Conservation (phyloP, 2,113 vertebrate genomes). For the Platichthys stellatus region DNA sequence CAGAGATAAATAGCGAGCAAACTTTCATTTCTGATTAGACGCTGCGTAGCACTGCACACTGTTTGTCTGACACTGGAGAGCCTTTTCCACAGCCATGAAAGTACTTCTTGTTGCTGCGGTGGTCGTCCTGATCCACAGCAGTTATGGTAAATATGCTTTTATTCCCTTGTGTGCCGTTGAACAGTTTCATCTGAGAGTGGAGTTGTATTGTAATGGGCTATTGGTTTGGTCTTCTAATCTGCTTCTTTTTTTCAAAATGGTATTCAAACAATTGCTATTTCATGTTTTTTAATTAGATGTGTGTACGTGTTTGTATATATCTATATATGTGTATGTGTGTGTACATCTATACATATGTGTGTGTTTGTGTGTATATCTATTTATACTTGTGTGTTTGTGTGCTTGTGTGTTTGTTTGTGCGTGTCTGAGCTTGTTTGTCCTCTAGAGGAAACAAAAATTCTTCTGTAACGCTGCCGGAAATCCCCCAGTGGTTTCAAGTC, state of each 20-base stretch:
- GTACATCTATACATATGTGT: not conserved
- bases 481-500: slow-evolving; percentile 15
- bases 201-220: slow-evolving; percentile 4
- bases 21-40: slow-evolving; percentile 57
- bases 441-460: slow-evolving; percentile 27
- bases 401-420: not conserved
- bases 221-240: slow-evolving; percentile 30
- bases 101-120: slow-evolving; percentile 41
- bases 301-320: not conserved
- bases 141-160: slow-evolving; percentile 75
- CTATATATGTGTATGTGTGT: not conserved
- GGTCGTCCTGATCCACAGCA: slow-evolving; percentile 57
- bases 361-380: not conserved
- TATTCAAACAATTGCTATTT: slow-evolving; percentile 13
- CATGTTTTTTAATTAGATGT: slow-evolving; percentile 5
- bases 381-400: not conserved
- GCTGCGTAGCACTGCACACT: not conserved
- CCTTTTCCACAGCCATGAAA: slow-evolving; percentile 65
- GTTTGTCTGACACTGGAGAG: not conserved
- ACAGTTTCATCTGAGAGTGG: not conserved
- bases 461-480: slow-evolving; percentile 41
- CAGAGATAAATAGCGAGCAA: slow-evolving; percentile 43
- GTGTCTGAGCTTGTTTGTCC: slow-evolving; percentile 19
- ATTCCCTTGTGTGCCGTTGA: not conserved
- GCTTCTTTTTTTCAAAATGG: slow-evolving; percentile 5